phyloP scores from a whole-genome alignment of 2,113 vertebrate genomes.

The Sylvia atricapilla region DNA sequence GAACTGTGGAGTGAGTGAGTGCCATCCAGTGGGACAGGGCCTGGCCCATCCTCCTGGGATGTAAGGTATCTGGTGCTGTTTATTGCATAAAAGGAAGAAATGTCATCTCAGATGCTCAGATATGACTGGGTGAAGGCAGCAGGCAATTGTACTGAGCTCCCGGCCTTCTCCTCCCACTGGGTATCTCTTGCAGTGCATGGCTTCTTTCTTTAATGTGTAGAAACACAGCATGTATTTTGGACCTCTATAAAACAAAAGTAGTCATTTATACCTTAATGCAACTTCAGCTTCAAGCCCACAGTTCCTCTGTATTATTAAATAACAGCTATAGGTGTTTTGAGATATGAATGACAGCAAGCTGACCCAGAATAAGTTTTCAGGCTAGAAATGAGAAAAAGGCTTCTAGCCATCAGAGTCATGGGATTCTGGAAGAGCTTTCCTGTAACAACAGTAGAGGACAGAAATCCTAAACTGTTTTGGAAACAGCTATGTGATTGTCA shows the following conservation, averaged over 20 bases:
- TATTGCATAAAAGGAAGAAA: constrained; percentile 69
- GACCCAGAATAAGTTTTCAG: background rate
- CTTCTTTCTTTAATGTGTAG: background rate
- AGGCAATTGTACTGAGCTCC: constrained; percentile 36
- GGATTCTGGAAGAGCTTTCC: constrained; percentile 42
- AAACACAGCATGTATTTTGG: background rate
- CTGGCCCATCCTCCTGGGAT: constrained; percentile 31
- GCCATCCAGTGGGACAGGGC: constrained; percentile 72
- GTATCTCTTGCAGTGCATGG: background rate
- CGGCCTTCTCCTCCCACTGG: background rate
- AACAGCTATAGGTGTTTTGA: background rate
- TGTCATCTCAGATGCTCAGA: constrained; percentile 42
- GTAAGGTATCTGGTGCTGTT: constrained; percentile 49
- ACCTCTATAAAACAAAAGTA: background rate
- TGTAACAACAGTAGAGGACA: constrained; percentile 20
- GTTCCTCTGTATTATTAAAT: background rate
- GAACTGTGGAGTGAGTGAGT: constrained; percentile 32
- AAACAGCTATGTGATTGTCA: background rate
- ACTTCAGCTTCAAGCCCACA: background rate
- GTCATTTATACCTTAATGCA: background rate
- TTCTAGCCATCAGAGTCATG: background rate
- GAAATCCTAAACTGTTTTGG: constrained; percentile 26
- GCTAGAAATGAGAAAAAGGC: background rate
- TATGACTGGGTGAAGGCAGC: constrained; percentile 15
- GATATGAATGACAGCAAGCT: background rate